These are phyloP conservation scores for Timandra comae DNA, from an alignment of 2,888 invertebrate genomes.

Conservation along the genomic window DNA sequence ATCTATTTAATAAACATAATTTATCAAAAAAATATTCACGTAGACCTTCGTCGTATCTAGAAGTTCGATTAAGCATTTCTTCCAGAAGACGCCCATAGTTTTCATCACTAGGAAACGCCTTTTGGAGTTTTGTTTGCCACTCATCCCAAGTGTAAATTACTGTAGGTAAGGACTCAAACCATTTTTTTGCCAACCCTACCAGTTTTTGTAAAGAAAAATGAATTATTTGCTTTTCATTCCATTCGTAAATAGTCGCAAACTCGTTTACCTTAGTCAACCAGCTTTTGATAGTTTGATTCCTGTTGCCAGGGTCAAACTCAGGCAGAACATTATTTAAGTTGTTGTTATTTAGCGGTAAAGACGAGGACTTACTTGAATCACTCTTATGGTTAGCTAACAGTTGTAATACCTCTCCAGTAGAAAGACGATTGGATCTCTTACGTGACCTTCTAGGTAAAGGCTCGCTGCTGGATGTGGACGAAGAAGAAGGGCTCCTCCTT, in stretches of 20 bases:
- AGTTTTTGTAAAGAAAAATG: conserved; percentile 5
- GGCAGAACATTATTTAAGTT: too few relatives aligned
- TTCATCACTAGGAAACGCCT: conserved; percentile 16
- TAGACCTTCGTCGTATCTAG: conserved; percentile 13
- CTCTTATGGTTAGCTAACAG: too few relatives aligned
- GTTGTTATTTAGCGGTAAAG: too few relatives aligned
- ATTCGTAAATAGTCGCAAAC: background rate
- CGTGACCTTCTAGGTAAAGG: too few relatives aligned
- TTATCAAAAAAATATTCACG: conserved; percentile 17
- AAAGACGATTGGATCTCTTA: too few relatives aligned
- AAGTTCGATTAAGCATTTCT: conserved; percentile 15
- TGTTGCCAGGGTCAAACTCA: conserved; percentile 1
- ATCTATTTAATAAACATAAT: too few relatives aligned
- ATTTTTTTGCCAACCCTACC: background rate
- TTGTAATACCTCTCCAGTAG: too few relatives aligned
- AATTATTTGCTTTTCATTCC: too few relatives aligned
- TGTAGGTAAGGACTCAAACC: background rate
- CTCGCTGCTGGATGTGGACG: too few relatives aligned
- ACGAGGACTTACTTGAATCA: too few relatives aligned
- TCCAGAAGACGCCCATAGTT: conserved; percentile 18
- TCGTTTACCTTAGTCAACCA: background rate
- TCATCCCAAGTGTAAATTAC: conserved; percentile 11
- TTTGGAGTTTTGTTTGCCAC: conserved; percentile 17
- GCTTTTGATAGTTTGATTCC: background rate
- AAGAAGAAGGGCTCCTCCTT: too few relatives aligned